Percentiles rank a stretch among this genome's conserved stretches.
phyloP scores from a whole-genome alignment of 2,797 vertebrate species.

The Acipenser ruthenus region DNA sequence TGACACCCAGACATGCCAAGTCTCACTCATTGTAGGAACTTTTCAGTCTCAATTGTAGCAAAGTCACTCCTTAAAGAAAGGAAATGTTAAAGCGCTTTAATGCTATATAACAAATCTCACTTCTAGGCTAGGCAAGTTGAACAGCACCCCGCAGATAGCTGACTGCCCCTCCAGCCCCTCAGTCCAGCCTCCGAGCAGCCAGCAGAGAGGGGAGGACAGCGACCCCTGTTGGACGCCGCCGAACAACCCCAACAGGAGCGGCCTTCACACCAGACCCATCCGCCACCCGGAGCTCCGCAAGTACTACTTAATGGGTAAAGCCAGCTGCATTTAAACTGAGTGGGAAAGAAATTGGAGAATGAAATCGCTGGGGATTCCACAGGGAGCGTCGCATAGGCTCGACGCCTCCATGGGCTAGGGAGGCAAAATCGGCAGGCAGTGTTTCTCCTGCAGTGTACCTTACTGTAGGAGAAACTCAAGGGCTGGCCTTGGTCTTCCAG shows the following conservation, averaged over 20 bases:
- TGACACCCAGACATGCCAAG: too few relatives aligned
- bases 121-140: conserved; percentile 49
- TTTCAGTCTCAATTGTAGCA: too few relatives aligned
- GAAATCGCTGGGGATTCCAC: too few relatives aligned
- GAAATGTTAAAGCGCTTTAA: too few relatives aligned
- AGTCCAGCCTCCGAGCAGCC: conserved; percentile 21
- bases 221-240: neutral
- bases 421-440: neutral
- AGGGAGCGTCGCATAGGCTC: too few relatives aligned
- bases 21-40: too few relatives aligned
- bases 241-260: conserved; percentile 21
- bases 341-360: neutral
- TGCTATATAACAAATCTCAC: too few relatives aligned
- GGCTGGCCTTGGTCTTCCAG: too few relatives aligned
- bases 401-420: too few relatives aligned
- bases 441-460: neutral
- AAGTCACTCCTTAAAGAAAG: too few relatives aligned
- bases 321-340: too few relatives aligned
- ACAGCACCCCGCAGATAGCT: conserved; percentile 50
- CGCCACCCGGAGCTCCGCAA: conserved; percentile 65
- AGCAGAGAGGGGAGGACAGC: neutral
- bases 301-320: conserved; percentile 66
- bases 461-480: too few relatives aligned
- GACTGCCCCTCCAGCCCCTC: conserved; percentile 45
- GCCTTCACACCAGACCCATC: conserved; percentile 35